Base-by-base conservation (phyloP, 1,140 invertebrate species). In the Drosophila micromelanica region DNA sequence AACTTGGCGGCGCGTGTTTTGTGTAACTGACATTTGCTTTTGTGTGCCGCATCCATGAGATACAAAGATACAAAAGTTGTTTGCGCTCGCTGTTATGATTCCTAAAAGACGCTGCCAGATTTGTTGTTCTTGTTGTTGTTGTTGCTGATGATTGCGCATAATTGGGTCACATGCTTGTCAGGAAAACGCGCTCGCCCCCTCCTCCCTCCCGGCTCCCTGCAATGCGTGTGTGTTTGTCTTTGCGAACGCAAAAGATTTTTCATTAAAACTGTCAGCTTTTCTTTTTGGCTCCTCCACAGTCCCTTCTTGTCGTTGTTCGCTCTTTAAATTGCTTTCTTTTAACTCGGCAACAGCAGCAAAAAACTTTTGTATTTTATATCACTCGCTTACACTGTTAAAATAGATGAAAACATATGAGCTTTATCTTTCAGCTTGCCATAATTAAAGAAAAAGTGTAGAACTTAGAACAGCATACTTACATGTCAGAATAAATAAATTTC, bases 161-260 rank as follows among this genome's bases (percentile, higher is more conserved):
- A 87, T 87, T 87, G 84, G 82, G 82, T 87, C 82, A 87, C 79
- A 87, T 89, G 84, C 79, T 82, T 87, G 82, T 87, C 84, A 89
- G 45, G 52, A 82, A 87, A 87, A 87, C 43, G 73, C 68, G 43
- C 37, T n/a, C 4, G 0, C 38, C 15, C 15, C 11, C 27, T 11
- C 42, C 40, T 27, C 13, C 46, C 17, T 51, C 11, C 37, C 38
- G 56, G 15, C 48, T 9, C 15, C 35, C 38, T 51, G 35, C 60
- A 62, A 61, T 38, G 20, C 20, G 20, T 42, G 38, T 46, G 35
- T 15, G 12, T 27, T 63, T 57, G 35, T 57, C 30, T 59, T 62
- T 72, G 13, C 3, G 35, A 46, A 76, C 54, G 42, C 35, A 70
- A 62, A 76, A 82, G 75, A 89, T 73, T 87, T 82, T 89, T 89